These are phyloP conservation scores for Hypselothyrea guttata DNA, from an alignment of 2,888 invertebrate genomes.

Conservation along the genomic window DNA sequence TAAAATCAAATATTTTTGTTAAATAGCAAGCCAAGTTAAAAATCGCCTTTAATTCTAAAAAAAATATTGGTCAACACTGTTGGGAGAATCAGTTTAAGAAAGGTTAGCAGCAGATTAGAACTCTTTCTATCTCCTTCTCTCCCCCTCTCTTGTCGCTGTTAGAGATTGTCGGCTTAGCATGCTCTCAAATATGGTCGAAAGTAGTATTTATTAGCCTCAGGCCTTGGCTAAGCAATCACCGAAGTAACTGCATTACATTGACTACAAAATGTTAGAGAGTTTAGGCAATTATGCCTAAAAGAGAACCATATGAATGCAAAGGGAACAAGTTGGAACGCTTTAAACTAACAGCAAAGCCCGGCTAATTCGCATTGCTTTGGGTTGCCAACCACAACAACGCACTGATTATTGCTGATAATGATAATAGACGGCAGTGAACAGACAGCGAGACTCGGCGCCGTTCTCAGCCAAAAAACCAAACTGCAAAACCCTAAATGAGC, in stretches of 20 bases:
- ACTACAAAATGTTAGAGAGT: constrained; percentile 6
- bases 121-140: not conserved
- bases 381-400: constrained; percentile 56
- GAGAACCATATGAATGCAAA: too few relatives aligned
- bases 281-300: too few relatives aligned
- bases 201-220: constrained; percentile 12
- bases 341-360: constrained; percentile 32
- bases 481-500: constrained; percentile 24
- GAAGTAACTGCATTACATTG: constrained; percentile 39
- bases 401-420: constrained; percentile 76
- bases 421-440: constrained; percentile 40
- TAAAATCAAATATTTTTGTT: too few relatives aligned
- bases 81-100: too few relatives aligned
- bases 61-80: too few relatives aligned
- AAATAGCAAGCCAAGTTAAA: too few relatives aligned
- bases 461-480: too few relatives aligned
- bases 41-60: too few relatives aligned
- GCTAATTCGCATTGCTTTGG: constrained; percentile 47
- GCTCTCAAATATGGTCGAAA: constrained; percentile 5
- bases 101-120: too few relatives aligned
- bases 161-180: constrained; percentile 47
- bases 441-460: constrained; percentile 6
- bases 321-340: too few relatives aligned
- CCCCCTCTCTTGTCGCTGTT: constrained; percentile 3
- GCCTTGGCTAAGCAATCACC: constrained; percentile 26